Base-by-base conservation (phyloP, 2,113 vertebrate species). In the Micromys minutus region DNA sequence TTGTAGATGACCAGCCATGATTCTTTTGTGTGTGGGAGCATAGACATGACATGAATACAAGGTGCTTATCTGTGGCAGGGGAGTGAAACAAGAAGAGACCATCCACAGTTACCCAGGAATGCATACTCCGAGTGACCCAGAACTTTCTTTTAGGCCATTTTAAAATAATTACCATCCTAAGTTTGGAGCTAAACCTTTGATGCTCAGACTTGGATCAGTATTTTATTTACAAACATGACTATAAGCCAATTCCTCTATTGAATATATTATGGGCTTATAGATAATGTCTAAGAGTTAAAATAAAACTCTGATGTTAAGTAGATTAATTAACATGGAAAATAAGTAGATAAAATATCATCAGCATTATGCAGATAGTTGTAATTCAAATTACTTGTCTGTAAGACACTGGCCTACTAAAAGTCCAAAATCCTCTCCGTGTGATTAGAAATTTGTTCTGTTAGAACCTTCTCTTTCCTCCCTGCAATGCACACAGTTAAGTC, bases 301-400 rank as follows among this genome's bases (percentile, higher is more conserved):
- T 93, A 63, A 87, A 91, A 34, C 22, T 22, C 47, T 71, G 17
- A 81, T 61, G 8, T 89, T 79, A 76, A 96, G 22, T 76, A 55
- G 91, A 67, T 36, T 2, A 61, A 50, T 85, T 86, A 39, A 79
- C 65, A 52, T 88, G 65, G 75, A 92, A 92, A 90, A 86, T 39
- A 90, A 92, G 22, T 69, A 93, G 77, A 84, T 65, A 80, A 90
- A 93, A 83, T n/a, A 89, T 57, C 21, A 77, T 47, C 61, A 5
- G 15, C 65, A 26, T 15, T 55, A 17, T 19, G 0, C 72, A 9
- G 26, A 52, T 31, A 91, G 59, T 17, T 15, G 12, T 63, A 55
- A 47, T 24, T 42, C 42, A 69, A 57, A 87, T 63, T 92, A 21
- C 52, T 42, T 12, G 45, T 93, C 21, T 72, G 36, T 31, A 39